Evolutionary conservation across 1,140 invertebrate genomes (phyloP).

Genomic region (Zaprionus taronus): DNA sequence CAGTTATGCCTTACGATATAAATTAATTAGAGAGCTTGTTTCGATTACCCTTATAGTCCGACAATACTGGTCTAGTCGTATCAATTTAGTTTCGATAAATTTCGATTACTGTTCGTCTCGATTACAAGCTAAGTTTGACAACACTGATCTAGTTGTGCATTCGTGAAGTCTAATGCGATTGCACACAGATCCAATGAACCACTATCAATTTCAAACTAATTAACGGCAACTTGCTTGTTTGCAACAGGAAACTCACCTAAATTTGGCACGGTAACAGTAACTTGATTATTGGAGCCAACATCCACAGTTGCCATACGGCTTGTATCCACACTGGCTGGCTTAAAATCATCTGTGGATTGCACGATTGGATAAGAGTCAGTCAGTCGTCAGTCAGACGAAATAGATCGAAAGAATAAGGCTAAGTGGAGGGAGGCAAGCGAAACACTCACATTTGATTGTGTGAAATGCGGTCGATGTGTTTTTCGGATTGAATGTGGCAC

Average conservation of each 20-base stretch:
- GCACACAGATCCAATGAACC: neutral
- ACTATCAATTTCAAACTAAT: neutral
- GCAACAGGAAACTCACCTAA: conserved; percentile 86
- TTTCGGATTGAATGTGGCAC: conserved; percentile 90
- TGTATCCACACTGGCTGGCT: conserved; percentile 97
- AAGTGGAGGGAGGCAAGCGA: neutral
- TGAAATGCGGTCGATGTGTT: conserved; percentile 89
- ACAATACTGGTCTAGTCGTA: neutral
- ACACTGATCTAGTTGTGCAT: neutral
- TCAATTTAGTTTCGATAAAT: neutral
- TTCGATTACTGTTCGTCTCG: neutral
- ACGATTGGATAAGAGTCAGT: conserved; percentile 24
- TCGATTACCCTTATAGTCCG: too few species aligned
- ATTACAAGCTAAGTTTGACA: neutral
- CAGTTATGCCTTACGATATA: too few species aligned
- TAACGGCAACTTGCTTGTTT: neutral
- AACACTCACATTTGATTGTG: conserved; percentile 93
- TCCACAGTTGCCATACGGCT: conserved; percentile 95
- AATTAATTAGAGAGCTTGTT: too few species aligned
- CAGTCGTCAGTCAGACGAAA: conserved; percentile 12
- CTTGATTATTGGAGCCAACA: conserved; percentile 94
- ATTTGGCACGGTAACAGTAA: conserved; percentile 97
- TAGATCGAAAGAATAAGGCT: neutral
- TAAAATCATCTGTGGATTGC: conserved; percentile 95
- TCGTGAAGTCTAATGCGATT: neutral